Evolutionary conservation across 2,888 invertebrate genomes (phyloP).

Genomic region (Cremastinae sp.): DNA sequence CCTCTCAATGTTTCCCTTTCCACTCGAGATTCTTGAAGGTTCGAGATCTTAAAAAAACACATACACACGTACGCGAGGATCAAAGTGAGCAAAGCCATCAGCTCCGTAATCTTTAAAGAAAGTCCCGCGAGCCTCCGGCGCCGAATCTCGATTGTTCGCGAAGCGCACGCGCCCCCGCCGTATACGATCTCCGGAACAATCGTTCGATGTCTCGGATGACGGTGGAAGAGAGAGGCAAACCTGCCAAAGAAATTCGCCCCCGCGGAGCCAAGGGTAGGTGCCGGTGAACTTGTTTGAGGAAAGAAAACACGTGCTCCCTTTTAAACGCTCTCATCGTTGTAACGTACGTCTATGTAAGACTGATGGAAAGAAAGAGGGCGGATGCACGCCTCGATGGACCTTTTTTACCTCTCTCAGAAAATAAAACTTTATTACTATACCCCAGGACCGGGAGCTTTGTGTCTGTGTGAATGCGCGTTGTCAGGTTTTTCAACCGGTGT

Average conservation of each 20-base stretch:
- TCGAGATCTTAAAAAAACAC: conserved; percentile 7
- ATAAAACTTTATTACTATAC: conserved; percentile 60
- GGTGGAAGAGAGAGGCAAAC: conserved; percentile 32
- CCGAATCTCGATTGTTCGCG: conserved; percentile 54
- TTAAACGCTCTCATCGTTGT: too few species aligned
- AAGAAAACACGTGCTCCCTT: too few species aligned
- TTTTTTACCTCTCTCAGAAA: conserved; percentile 52
- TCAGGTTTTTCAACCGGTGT: conserved; percentile 31
- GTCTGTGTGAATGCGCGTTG: not conserved
- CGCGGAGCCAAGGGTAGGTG: conserved; percentile 36
- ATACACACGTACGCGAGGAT: conserved; percentile 37
- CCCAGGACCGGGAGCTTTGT: conserved; percentile 10
- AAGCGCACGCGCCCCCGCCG: conserved; percentile 53
- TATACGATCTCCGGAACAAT: not conserved
- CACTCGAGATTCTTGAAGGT: conserved; percentile 46
- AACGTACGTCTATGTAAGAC: conserved; percentile 13
- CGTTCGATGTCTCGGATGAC: conserved; percentile 41
- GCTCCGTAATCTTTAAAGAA: conserved; percentile 22
- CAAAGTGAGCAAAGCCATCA: conserved; percentile 64
- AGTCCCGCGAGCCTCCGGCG: conserved; percentile 66
- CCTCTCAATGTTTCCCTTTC: conserved; percentile 60
- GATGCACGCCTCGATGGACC: conserved; percentile 67
- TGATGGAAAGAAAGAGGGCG: conserved; percentile 64
- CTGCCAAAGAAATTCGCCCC: conserved; percentile 40
- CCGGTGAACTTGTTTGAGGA: conserved; percentile 29